Evolutionary conservation across 1,140 invertebrate genomes (phyloP), one percentile per base, ranked within the genome.

Genomic region (Plutomurus gul): DNA sequence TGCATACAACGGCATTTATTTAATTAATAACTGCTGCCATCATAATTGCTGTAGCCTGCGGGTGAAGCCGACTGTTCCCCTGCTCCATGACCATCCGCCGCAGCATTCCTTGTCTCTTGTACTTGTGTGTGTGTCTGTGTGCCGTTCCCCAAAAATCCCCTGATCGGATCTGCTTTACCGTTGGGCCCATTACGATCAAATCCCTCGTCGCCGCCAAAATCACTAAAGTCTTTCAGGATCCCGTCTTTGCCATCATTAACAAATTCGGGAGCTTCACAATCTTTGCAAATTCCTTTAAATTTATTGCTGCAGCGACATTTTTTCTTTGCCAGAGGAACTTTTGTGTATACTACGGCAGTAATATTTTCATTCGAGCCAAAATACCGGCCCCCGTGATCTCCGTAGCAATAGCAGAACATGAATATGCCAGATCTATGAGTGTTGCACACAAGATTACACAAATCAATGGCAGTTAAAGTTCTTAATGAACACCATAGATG

Each of bases 251-350:
- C 80, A 20, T 81, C 80, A 22, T 77, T 75, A 40, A 76, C 75
- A 51, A 81, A 81, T 16, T 60, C 60, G 0, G 72, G 65, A 1
- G 72, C 80, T 25, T 81, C 76, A 36, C 80, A 81, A 20, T 43
- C 37, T 60, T 56, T 49, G 40, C 80, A 81, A 4, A 39, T 13
- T 49, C 80, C 80, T 75, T 81, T 81, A 36, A 81, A 81, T 46
- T 81, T 77, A 33, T 77, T 76, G 30, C 46, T 75, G 37, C 80
- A 81, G 39, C 73, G 56, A 36, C 80, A 81, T 13, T 78, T 81
- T 10, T 46, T 75, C 36, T 51, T 60, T 33, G 46, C 46, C n/a
- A 76, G 0, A n/a, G 36, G 25, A 20, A 46, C 36, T 49, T 43
- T 70, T 56, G 73, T 43, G 20, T 8, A 76, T 0, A 71, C 56